Evolutionary conservation across 2,888 invertebrate species (phyloP), one percentile per base, ranked within the genome.

Genomic region (Acanthosepion esculentum): DNA sequence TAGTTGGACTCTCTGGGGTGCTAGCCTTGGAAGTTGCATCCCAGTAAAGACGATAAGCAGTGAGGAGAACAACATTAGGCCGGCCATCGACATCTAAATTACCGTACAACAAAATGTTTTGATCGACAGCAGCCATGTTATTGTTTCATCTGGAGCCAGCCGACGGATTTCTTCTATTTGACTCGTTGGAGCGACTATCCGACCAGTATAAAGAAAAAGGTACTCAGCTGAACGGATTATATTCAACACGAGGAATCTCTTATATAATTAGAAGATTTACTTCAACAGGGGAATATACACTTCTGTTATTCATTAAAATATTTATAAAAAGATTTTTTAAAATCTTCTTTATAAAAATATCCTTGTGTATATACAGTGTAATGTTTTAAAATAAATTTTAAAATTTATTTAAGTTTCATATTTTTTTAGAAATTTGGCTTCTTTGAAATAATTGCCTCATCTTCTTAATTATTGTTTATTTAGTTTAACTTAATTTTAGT

Each of bases 1-100:
- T 95, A n/a, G 95, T 95, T 18, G 95, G 95, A 91, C 95, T 95
- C 29, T 96, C 95, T n/a, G 95, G 95, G n/a, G 95, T 91, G 93
- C 95, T 94, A 53, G 95, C 95, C 48, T 95, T 95, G 20, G 95
- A 94, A n/a, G 95, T 94, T 48, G 95, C 78, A 94, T 96, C 96
- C 96, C 96, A 96, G 91, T 95, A 94, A 20, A 96, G 94, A 91
- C 95, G 95, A 41, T 94, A 95, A 92, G 94, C 94, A 15, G 96
- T 96, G n/a, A 97, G 95, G 29, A 96, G 95, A 26, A 96, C 96
- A 94, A 95, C 95, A 94, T 96, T 96, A 33, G 96, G 95, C 94
- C 96, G 96, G 94, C 95, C 95, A 91, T 96, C 95, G 94, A 96
- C 95, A 94, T 96, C 96, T 95, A 96, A 50, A 48, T 92, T 92